These are phyloP conservation scores for Synergus gifuensis DNA, from an alignment of 2,888 invertebrate species.

Conservation along the genomic window DNA sequence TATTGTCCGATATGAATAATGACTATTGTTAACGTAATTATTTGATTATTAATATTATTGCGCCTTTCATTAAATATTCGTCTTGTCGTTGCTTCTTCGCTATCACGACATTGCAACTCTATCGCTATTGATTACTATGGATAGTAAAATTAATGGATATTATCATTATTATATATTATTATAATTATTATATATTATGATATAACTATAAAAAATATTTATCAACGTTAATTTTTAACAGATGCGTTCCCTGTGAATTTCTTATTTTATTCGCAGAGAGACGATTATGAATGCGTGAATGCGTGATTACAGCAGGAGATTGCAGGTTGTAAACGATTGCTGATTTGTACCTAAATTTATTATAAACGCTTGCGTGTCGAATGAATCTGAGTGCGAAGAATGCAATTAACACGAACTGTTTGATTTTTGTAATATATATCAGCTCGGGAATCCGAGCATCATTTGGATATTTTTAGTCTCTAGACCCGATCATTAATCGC, in stretches of 20 bases:
- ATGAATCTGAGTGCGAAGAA: conserved; percentile 9
- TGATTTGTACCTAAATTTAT: conserved; percentile 37
- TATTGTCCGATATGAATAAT: conserved; percentile 64
- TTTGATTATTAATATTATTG: conserved; percentile 45
- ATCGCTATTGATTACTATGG: conserved; percentile 10
- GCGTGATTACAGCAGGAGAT: background rate
- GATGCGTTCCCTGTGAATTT: conserved; percentile 25
- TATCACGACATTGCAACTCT: conserved; percentile 42
- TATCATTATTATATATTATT: conserved; percentile 47
- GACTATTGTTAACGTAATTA: conserved; percentile 53
- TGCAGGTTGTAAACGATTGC: conserved; percentile 8
- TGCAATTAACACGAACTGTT: conserved; percentile 38
- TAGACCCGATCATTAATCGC: conserved; percentile 60
- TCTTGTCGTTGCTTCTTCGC: conserved; percentile 25
- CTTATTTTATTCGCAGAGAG: conserved; percentile 29
- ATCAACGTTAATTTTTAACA: conserved; percentile 61
- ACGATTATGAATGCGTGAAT: conserved; percentile 6
- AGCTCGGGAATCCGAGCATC: conserved; percentile 13
- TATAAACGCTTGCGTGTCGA: conserved; percentile 8
- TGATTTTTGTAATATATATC: conserved; percentile 33
- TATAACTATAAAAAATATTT: conserved; percentile 61
- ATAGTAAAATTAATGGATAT: conserved; percentile 46
- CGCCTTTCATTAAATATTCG: conserved; percentile 18
- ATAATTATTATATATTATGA: conserved; percentile 56
- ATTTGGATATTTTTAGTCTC: conserved; percentile 53